phyloP scores from a whole-genome alignment of 2,888 invertebrate species.

The Microctonus aethiopoides region DNA sequence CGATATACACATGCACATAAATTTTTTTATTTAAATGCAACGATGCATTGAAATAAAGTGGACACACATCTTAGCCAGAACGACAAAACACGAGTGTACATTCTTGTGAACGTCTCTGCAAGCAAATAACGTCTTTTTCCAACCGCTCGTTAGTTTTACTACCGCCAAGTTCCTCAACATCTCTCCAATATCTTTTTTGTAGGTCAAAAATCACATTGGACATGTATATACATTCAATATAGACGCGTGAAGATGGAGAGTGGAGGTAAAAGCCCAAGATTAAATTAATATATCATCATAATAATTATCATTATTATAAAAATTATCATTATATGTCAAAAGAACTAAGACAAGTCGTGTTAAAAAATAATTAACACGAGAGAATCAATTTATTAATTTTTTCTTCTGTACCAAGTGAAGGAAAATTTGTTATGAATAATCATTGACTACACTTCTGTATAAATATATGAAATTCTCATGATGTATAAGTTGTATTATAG shows the following conservation, averaged over 20 bases:
- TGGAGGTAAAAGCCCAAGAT: not conserved
- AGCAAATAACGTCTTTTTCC: slow-evolving; percentile 17
- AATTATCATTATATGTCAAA: not conserved
- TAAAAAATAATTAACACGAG: not conserved
- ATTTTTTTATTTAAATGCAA: not conserved
- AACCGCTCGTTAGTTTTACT: slow-evolving; percentile 37
- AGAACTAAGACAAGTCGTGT: slow-evolving; percentile 19
- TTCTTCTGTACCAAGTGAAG: slow-evolving; percentile 9
- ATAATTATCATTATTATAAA: not conserved
- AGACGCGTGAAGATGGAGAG: slow-evolving; percentile 14
- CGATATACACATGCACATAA: not conserved
- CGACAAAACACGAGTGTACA: slow-evolving; percentile 18
- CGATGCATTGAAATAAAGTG: not conserved
- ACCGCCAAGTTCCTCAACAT: slow-evolving; percentile 41
- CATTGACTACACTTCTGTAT: not conserved
- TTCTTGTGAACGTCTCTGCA: slow-evolving; percentile 3
- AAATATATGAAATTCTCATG: slow-evolving; percentile 7
- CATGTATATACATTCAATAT: slow-evolving; percentile 42
- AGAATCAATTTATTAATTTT: not conserved
- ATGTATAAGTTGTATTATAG: slow-evolving; percentile 34
- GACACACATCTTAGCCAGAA: not conserved
- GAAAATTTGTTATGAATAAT: slow-evolving; percentile 12
- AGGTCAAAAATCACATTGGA: slow-evolving; percentile 52
- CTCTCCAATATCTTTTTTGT: slow-evolving; percentile 46
- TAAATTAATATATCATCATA: too few species aligned